A percentile compares a stretch with the other conserved stretches of the same genome.
phyloP scores from a whole-genome alignment of 2,113 vertebrate species.

The Fulmarus glacialis region DNA sequence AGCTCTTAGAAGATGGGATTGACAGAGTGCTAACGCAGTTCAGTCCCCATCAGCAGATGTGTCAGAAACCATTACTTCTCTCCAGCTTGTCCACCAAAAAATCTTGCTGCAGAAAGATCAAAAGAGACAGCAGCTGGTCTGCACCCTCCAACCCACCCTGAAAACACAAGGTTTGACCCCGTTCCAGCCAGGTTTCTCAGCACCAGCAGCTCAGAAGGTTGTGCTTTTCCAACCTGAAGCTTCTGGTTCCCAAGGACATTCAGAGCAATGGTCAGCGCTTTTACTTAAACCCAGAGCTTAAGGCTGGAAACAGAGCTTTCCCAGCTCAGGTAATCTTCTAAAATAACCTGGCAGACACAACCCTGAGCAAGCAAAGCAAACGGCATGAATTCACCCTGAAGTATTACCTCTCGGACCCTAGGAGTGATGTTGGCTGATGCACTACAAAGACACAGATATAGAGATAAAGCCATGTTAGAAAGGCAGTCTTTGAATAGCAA shows the following conservation, averaged over 20 bases:
- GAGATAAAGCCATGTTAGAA: neutral
- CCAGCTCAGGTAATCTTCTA: neutral
- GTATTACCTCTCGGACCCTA: neutral
- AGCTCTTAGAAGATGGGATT: constrained; percentile 13
- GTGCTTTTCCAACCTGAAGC: neutral
- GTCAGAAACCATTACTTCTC: constrained; percentile 50
- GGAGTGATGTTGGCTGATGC: neutral
- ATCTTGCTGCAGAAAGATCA: neutral
- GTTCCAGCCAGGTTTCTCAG: neutral
- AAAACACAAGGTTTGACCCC: neutral
- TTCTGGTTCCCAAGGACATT: neutral
- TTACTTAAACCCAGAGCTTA: neutral
- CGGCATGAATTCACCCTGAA: neutral
- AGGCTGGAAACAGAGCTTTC: neutral
- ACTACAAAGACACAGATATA: neutral
- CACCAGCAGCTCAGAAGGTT: neutral
- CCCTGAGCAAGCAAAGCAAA: neutral
- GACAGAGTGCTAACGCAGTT: constrained; percentile 38
- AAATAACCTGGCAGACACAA: neutral
- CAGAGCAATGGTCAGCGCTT: neutral
- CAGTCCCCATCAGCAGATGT: constrained; percentile 28
- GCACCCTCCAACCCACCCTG: neutral
- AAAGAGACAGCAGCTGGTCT: constrained; percentile 31
- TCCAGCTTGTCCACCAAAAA: neutral
- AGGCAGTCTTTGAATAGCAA: neutral